These are phyloP conservation scores for Aethes cnicana DNA, from an alignment of 2,888 invertebrate genomes.

Conservation along the genomic window DNA sequence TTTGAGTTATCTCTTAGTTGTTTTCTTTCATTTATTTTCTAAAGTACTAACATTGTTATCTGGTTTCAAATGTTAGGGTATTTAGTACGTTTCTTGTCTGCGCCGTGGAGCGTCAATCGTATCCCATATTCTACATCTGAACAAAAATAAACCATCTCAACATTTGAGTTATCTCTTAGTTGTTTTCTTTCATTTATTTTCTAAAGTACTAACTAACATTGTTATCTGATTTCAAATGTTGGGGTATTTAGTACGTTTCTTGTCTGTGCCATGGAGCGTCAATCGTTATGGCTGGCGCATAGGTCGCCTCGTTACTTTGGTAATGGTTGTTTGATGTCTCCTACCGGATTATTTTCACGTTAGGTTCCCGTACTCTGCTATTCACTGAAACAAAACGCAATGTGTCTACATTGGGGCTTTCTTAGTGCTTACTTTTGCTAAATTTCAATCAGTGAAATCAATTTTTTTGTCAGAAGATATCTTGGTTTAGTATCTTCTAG, in stretches of 20 bases:
- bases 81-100: slow-evolving; percentile 21
- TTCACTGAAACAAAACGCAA: slow-evolving; percentile 11
- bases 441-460: too few relatives aligned
- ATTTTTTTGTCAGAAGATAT: too few relatives aligned
- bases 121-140: too few relatives aligned
- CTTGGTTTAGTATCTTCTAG: too few relatives aligned
- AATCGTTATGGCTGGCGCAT: slow-evolving; percentile 16
- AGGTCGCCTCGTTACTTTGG: slow-evolving; percentile 33
- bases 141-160: too few relatives aligned
- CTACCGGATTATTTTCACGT: slow-evolving; percentile 33
- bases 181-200: not conserved
- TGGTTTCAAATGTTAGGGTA: not conserved
- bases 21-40: not conserved
- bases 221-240: slow-evolving; percentile 3
- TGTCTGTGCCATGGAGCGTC: slow-evolving; percentile 3
- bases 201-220: not conserved
- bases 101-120: not conserved
- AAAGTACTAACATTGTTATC: slow-evolving; percentile 4
- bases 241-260: slow-evolving; percentile 15
- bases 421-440: not conserved
- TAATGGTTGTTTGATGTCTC: slow-evolving; percentile 39
- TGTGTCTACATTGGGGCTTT: slow-evolving; percentile 1
- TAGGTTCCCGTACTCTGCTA: slow-evolving; percentile 12
- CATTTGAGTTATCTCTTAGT: too few relatives aligned
- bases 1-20: too few relatives aligned